Evolutionary conservation across 2,888 invertebrate genomes (phyloP), one percentile per base, ranked within the genome.

Genomic region (Hyles lineata): DNA sequence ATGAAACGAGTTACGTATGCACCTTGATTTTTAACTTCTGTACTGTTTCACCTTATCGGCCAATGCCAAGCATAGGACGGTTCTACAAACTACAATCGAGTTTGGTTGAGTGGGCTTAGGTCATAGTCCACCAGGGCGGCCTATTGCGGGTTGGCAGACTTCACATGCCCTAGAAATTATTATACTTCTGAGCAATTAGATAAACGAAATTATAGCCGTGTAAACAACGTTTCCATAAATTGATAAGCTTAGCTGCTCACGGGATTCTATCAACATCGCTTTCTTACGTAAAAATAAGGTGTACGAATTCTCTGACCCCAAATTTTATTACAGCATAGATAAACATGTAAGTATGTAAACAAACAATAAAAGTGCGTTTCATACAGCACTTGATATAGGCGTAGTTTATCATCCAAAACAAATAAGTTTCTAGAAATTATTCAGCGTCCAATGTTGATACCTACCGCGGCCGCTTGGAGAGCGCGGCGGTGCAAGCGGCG

Each of bases 401-500:
- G 29, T 29, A 29, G 5, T n/a, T n/a, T 29, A 21, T 35, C 17
- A 17, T 11, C 25, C 15, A 25, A 59, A 11, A 23, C 32, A 23
- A 67, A 43, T 21, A 21, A n/a, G 43, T 43, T 67, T 67, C 67
- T 67, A 43, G 67, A 67, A 67, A 67, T 67, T 67, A 67, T 67
- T 67, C 23, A 43, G 67, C 50, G 67, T 67, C 50, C 67, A 50
- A 35, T 67, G 67, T 67, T 59, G 52, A 62, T 52, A 59, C 52
- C 62, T n/a, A 29, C 43, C 25, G 52, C 29, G 50, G 32, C 23
- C 17, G 70, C 29, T 58, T 15, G 23, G 50, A 23, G 69, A 70
- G 35, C 23, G 43, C 25, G 85, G 55, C 82, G 82, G 5, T 7
- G 35, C n/a, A n/a, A n/a, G n/a, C 29, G 75, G 86, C 23, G 15